phyloP scores from a whole-genome alignment of 2,113 vertebrate genomes.

The Paralichthys olivaceus region DNA sequence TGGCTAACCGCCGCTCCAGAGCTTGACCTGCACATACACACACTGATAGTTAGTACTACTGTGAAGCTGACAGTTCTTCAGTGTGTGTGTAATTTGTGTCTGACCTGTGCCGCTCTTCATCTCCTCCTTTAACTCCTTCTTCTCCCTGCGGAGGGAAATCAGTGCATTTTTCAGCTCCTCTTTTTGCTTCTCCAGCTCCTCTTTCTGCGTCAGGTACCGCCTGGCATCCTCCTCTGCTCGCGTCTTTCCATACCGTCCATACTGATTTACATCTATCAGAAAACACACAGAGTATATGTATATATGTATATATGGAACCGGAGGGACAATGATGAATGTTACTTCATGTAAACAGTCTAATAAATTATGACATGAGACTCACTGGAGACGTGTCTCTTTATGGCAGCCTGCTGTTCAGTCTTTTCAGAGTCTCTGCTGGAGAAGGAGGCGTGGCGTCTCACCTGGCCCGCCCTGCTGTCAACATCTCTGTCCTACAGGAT shows the following conservation, averaged over 20 bases:
- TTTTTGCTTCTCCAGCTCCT: constrained; percentile 93
- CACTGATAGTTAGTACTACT: neutral
- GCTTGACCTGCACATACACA: constrained; percentile 74
- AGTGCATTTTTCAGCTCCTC: constrained; percentile 87
- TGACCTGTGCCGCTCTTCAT: constrained; percentile 86
- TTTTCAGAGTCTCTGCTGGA: constrained; percentile 91
- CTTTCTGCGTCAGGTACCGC: constrained; percentile 89
- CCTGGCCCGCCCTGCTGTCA: constrained; percentile 78
- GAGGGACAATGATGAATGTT: neutral
- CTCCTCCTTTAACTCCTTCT: constrained; percentile 85
- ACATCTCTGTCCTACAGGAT: constrained; percentile 68
- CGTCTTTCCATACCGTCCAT: constrained; percentile 93
- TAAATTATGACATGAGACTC: constrained; percentile 68
- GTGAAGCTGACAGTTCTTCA: neutral
- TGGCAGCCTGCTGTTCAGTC: constrained; percentile 86
- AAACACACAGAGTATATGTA: neutral
- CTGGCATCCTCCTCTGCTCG: constrained; percentile 95
- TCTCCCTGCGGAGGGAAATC: constrained; percentile 87
- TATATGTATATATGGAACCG: neutral
- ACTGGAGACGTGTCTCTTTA: constrained; percentile 95
- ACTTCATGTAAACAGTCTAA: neutral
- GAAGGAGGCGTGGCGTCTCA: constrained; percentile 92
- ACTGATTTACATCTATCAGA: constrained; percentile 89
- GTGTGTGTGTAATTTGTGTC: constrained; percentile 35
- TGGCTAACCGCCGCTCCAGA: constrained; percentile 85